phyloP scores from a whole-genome alignment of 2,888 invertebrate genomes.

The Urechis unicinctus region DNA sequence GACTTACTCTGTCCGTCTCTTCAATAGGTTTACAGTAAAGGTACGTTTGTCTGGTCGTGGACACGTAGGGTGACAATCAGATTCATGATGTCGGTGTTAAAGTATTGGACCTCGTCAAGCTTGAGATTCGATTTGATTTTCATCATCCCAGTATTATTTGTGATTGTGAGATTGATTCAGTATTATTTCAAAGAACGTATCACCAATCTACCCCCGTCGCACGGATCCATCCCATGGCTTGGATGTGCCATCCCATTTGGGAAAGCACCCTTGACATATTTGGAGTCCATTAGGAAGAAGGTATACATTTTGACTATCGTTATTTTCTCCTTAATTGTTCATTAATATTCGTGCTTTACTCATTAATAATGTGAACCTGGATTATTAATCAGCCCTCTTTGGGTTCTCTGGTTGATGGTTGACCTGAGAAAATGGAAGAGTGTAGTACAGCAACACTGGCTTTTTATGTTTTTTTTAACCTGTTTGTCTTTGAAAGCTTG shows the following conservation, averaged over 20 bases:
- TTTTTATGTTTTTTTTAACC: not conserved
- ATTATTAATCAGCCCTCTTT: not conserved
- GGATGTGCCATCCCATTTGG: constrained; percentile 43
- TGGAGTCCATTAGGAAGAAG: not conserved
- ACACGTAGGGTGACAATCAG: not conserved
- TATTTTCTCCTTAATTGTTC: too few relatives aligned
- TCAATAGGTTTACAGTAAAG: too few relatives aligned
- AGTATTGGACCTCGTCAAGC: not conserved
- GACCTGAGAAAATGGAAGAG: not conserved
- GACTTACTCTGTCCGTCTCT: too few relatives aligned
- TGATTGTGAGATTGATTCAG: not conserved
- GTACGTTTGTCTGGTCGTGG: not conserved
- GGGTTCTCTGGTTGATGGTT: not conserved
- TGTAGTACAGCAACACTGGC: too few relatives aligned
- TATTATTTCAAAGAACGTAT: not conserved
- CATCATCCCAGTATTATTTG: not conserved
- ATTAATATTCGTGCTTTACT: too few relatives aligned
- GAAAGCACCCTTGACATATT: constrained; percentile 25
- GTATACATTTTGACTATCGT: not conserved
- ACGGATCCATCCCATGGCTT: constrained; percentile 39
- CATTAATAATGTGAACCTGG: not conserved
- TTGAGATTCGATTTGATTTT: not conserved
- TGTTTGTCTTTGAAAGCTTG: constrained; percentile 33
- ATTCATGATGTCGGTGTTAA: not conserved
- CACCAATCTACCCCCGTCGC: constrained; percentile 21